Evolutionary conservation across 2,888 invertebrate species (phyloP).

Genomic region (Caenorhabditis plicata): DNA sequence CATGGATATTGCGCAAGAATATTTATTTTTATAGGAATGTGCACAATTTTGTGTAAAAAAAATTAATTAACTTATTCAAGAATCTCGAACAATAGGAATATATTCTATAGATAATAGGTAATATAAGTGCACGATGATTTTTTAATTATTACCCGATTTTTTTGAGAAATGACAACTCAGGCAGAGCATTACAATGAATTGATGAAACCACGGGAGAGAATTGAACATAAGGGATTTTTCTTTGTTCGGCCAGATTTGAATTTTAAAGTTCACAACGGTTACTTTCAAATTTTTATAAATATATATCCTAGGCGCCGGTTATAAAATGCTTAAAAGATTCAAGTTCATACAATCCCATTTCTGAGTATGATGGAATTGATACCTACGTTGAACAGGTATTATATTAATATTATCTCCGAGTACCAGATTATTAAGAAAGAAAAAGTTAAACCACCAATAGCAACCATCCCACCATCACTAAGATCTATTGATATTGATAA

Average conservation of each 20-base stretch:
- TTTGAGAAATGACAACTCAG: slow-evolving; percentile 2
- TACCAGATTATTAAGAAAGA: too few species aligned
- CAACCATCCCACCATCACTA: background rate
- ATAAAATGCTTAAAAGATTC: slow-evolving; percentile 11
- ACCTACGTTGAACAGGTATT: background rate
- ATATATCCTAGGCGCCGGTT: slow-evolving; percentile 13
- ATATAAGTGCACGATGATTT: too few species aligned
- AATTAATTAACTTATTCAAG: background rate
- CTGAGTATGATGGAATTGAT: slow-evolving; percentile 5
- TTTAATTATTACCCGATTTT: background rate
- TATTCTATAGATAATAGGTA: too few species aligned
- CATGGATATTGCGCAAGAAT: too few species aligned
- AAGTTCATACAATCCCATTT: background rate
- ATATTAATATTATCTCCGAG: too few species aligned
- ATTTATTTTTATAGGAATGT: too few species aligned
- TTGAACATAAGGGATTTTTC: slow-evolving; percentile 6
- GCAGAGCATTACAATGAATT: slow-evolving; percentile 3
- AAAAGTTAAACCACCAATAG: background rate
- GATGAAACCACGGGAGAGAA: slow-evolving; percentile 10
- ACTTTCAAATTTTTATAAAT: background rate
- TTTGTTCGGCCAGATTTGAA: slow-evolving; percentile 30
- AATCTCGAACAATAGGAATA: too few species aligned
- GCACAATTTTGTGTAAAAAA: background rate
- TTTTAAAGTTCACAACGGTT: slow-evolving; percentile 7
- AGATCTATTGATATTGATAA: too few species aligned